phyloP scores from a whole-genome alignment of 2,888 invertebrate genomes.

The Beris chalybata region DNA sequence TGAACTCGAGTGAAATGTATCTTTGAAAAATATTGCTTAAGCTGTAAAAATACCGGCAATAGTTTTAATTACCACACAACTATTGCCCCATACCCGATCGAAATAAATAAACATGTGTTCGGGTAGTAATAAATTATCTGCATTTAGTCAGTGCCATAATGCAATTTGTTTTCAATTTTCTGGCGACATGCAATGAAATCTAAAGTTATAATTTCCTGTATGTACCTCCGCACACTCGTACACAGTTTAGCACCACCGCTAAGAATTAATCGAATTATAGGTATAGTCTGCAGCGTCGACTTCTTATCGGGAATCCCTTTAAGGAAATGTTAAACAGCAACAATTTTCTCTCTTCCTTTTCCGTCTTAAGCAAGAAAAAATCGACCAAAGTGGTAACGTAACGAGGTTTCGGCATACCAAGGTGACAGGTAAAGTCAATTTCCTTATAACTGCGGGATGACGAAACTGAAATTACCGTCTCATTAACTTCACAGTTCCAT shows the following conservation, averaged over 20 bases:
- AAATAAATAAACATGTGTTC: neutral
- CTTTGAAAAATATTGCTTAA: too few species aligned
- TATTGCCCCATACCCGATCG: too few species aligned
- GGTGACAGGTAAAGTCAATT: constrained; percentile 33
- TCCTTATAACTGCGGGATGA: constrained; percentile 17
- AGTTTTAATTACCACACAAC: too few species aligned
- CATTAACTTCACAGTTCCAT: constrained; percentile 26
- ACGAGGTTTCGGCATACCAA: constrained; percentile 29
- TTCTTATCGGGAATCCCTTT: constrained; percentile 10
- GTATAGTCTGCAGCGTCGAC: neutral
- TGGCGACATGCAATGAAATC: neutral
- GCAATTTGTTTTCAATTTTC: constrained; percentile 15
- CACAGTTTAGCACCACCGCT: neutral
- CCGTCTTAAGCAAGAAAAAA: constrained; percentile 3
- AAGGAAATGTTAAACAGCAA: constrained; percentile 26
- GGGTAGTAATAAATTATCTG: neutral
- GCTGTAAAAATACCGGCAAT: too few species aligned
- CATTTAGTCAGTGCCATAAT: neutral
- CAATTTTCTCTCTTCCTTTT: constrained; percentile 25
- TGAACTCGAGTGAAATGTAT: too few species aligned
- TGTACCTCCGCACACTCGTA: neutral
- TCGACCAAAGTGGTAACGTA: constrained; percentile 4
- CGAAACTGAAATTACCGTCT: constrained; percentile 30
- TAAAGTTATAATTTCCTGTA: constrained; percentile 3
- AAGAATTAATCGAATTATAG: neutral